Evolutionary conservation across 2,113 vertebrate genomes (phyloP), one percentile per base, ranked within the genome.

Genomic region (Sylvia atricapilla): DNA sequence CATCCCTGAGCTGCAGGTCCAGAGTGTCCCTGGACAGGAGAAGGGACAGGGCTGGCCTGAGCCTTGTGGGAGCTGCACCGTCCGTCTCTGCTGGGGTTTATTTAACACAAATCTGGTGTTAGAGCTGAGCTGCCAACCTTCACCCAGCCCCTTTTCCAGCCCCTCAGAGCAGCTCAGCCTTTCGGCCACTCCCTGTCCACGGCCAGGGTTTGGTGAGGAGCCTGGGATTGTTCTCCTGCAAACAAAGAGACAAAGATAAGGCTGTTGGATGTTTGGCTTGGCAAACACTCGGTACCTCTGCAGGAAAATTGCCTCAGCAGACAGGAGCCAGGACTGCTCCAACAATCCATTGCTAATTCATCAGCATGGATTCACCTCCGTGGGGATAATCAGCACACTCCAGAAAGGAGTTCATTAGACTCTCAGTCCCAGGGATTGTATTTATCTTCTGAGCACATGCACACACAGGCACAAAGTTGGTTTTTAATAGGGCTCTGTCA

Each of bases 331-430:
- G 70, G 68, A 35, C 41, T 47, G 7, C 80, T 89, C 69, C 44
- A 41, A 35, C 63, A 89, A 82, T 21, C 84, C 90, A 84, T 53
- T 79, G 93, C 90, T 87, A 90, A 95, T 95, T 90, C 95, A 81
- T 47, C 91, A 76, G 91, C 93, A 35, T 30, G 72, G 89, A 63
- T 74, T 75, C 3, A 9, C 77, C 87, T 93, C 90, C 49, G 22
- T 30, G 84, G 80, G 76, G 92, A 89, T 88, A 94, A 94, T 95
- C 95, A 94, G 91, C 73, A 79, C 67, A n/a, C 75, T 93, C 76
- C 92, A 66, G 93, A 76, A 84, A 87, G 69, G 44, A 79, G 58
- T 77, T 93, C 25, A 89, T 94, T 69, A 89, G 86, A 33, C 92
- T 55, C 67, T 88, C 60, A 37, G 79, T 87, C 69, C 76, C 76